These are phyloP conservation scores for Drosophila littoralis DNA, from an alignment of 1,140 invertebrate genomes.

Conservation along the genomic window DNA sequence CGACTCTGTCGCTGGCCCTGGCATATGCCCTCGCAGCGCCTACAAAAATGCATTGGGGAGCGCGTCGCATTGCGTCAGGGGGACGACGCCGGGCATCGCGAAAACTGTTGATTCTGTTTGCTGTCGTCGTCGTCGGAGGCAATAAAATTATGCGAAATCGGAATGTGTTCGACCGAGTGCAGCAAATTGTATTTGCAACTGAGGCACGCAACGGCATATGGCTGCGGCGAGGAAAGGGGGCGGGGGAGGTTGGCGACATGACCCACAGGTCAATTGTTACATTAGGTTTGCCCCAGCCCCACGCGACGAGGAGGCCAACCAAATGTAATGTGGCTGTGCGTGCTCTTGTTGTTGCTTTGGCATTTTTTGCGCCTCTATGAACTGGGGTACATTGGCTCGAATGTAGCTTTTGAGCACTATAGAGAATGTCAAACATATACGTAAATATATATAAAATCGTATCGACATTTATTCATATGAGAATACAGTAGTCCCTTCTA, in stretches of 20 bases:
- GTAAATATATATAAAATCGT: too few species aligned
- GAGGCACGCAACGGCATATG: conserved; percentile 30
- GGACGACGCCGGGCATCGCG: conserved; percentile 21
- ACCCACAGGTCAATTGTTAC: conserved; percentile 58
- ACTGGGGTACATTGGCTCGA: background rate
- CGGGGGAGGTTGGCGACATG: conserved; percentile 8
- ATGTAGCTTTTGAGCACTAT: background rate
- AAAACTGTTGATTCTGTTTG: conserved; percentile 70
- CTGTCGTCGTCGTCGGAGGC: conserved; percentile 57
- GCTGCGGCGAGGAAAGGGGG: background rate
- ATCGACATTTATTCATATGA: too few species aligned
- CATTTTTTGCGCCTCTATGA: background rate
- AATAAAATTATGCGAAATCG: conserved; percentile 80
- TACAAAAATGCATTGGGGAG: conserved; percentile 47
- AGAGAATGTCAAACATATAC: too few species aligned
- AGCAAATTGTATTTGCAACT: conserved; percentile 74
- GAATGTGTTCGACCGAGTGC: conserved; percentile 70
- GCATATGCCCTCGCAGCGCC: conserved; percentile 32
- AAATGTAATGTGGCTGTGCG: background rate
- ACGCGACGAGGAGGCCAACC: background rate
- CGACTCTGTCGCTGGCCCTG: background rate
- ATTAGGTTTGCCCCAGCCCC: conserved; percentile 24
- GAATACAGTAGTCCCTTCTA: too few species aligned
- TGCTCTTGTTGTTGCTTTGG: background rate
- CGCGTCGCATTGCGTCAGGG: background rate